Base-by-base conservation (phyloP, 2,113 vertebrate genomes). In the Atractosteus spatula region DNA sequence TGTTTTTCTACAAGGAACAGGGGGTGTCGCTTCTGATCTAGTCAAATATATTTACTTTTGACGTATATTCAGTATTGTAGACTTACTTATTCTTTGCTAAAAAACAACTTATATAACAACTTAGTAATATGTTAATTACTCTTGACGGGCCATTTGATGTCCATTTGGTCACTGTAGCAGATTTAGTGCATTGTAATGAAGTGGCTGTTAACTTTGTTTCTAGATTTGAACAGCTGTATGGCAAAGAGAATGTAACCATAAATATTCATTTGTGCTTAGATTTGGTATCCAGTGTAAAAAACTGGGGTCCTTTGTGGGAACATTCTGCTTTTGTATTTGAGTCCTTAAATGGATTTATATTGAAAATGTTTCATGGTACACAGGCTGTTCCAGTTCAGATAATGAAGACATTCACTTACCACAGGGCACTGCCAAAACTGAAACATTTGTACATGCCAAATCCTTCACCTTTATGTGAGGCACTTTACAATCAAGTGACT, bases 211-310 rank as follows among this genome's bases (percentile, higher is more conserved):
- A 73, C 14, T 77, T 77, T 69, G 73, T 78, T 54, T 66, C 54
- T 56, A 51, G 42, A 29, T 72, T 75, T 72, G 66, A 74, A 77
- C 73, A 54, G 66, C 62, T 73, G 12, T 70, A 77, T 56, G 68
- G 67, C 65, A 77, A 73, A 54, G 0, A 8, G 3, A 41, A 79
- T 71, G 77, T 76, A 59, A 71, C 68, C 61, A 76, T 76, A 71
- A 79, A 79, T 61, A 64, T 76, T 68, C 74, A 79, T 79, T 77
- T 77, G 66, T 77, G 69, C 71, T 69, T 79, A 74, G 71, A 79
- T 79, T 74, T 79, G 59, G 71, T 61, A 0, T 68, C 74, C 1
- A 71, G 71, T 69, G 71, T 68, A 3, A 71, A n/a, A 11, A 76
- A 76, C 63, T 45, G 76, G 69, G 72, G 76, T 64, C 72, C 57